These are phyloP conservation scores for Apogon hyalosoma DNA, from an alignment of 2,797 vertebrate genomes.

Conservation along the genomic window DNA sequence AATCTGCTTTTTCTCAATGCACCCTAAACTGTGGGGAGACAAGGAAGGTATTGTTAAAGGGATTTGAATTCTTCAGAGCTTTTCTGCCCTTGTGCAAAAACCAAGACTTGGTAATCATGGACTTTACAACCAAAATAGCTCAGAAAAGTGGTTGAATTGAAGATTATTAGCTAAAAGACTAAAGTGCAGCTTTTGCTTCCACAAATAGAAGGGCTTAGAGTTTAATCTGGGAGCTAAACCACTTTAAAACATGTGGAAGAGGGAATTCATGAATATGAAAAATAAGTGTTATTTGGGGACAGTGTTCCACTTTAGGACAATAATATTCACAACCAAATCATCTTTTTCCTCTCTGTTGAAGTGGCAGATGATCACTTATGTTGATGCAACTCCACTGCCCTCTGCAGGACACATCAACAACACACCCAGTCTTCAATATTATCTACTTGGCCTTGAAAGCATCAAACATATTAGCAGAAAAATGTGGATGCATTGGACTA, in stretches of 20 bases:
- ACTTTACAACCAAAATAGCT: constrained; percentile 53
- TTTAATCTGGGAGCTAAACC: constrained; percentile 39
- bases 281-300: constrained; percentile 32
- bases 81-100: constrained; percentile 24
- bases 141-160: constrained; percentile 52
- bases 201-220: constrained; percentile 48
- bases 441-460: too few relatives aligned
- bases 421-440: neutral
- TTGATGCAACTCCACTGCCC: constrained; percentile 59
- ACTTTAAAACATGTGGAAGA: constrained; percentile 29
- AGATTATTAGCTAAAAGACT: constrained; percentile 30
- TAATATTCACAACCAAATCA: constrained; percentile 13
- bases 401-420: constrained; percentile 49
- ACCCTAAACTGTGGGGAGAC: constrained; percentile 39
- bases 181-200: constrained; percentile 37
- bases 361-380: neutral
- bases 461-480: neutral
- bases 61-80: constrained; percentile 52
- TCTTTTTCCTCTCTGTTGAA: neutral
- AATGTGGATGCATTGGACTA: too few relatives aligned
- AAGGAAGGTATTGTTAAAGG: constrained; percentile 60
- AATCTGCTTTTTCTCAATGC: constrained; percentile 24
- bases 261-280: constrained; percentile 37
- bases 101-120: constrained; percentile 28
- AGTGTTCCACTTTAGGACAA: constrained; percentile 23